Evolutionary conservation across 2,888 invertebrate genomes (phyloP), one percentile per base, ranked within the genome.

Genomic region (Podotricha telesiphe): DNA sequence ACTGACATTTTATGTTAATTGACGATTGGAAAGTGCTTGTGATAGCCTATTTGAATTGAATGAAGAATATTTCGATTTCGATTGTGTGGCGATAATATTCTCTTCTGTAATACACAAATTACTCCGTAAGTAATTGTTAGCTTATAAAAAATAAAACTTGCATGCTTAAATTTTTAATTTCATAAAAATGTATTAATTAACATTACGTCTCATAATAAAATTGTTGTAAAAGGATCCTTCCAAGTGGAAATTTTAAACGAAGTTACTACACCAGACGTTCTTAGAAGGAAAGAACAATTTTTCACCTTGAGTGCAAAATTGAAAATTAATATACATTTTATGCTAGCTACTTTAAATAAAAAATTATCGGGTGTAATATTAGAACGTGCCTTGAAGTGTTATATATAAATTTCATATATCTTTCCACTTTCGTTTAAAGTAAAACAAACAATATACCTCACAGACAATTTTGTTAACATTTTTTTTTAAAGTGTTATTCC

Each of bases 201-300:
- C 2, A 56, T 47, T 65, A 56, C 34, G 34, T 47, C 51, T 47
- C n/a, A 47, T 67, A 61, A 61, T 61, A 17, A 67, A 67, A 45
- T 61, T 51, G 45, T 17, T 61, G 17, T 47, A 61, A 3, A 34
- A 15, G 34, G 42, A 61, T 51, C 28, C n/a, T 53, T 42, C 17
- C n/a, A 53, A 67, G 45, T 51, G 45, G 51, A 34, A 61, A 67
- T 61, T 61, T 42, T 28, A 61, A 28, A 67, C 8, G 17, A 53
- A 61, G 51, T 67, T 67, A n/a, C n/a, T n/a, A 67, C 47, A 48
- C 47, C 55, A 53, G 34, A 6, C 42, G 59, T 22, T 59, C n/a
- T 53, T 15, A 42, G 48, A 53, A 53, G 61, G 59, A 53, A 42
- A 59, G 40, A 66, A 42, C 40, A 61, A 62, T 62, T 22, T 67